Evolutionary conservation across 2,888 invertebrate species (phyloP).

Genomic region (Microplitis deprimator): DNA sequence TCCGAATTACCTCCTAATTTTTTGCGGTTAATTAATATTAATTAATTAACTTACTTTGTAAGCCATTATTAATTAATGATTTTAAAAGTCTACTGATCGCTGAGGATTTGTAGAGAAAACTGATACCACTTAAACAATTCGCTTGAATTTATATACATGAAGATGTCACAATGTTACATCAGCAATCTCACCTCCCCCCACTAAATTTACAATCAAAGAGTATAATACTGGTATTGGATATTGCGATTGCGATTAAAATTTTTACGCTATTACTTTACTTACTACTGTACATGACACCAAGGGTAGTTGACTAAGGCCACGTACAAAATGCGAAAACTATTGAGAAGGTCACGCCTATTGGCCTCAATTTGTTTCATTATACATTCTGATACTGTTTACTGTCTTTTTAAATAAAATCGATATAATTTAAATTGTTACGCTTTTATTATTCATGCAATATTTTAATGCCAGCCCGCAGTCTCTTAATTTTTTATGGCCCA

Average conservation of each 20-base stretch:
- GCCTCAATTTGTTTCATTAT: slow-evolving; percentile 3
- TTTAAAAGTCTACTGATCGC: slow-evolving; percentile 43
- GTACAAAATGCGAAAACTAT: slow-evolving; percentile 41
- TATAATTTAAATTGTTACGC: background rate
- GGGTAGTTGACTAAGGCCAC: slow-evolving; percentile 58
- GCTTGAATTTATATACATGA: slow-evolving; percentile 55
- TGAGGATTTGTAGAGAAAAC: slow-evolving; percentile 54
- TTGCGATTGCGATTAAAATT: slow-evolving; percentile 3
- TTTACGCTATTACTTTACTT: no score
- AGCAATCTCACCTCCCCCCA: slow-evolving; percentile 51
- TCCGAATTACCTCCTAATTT: no score
- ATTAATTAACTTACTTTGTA: slow-evolving; percentile 65
- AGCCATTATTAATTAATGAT: slow-evolving; percentile 49
- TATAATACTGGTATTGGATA: background rate
- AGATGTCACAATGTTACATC: slow-evolving; percentile 58
- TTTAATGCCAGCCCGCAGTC: no score
- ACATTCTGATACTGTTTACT: background rate
- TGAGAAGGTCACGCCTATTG: slow-evolving; percentile 47
- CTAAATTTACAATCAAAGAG: slow-evolving; percentile 4
- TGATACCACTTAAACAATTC: slow-evolving; percentile 53
- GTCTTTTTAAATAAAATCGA: slow-evolving; percentile 7
- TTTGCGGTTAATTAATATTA: background rate
- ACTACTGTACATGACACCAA: slow-evolving; percentile 9
- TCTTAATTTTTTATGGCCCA: no score
- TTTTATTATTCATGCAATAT: no score